Evolutionary conservation across 2,888 invertebrate genomes (phyloP).

Genomic region (Acholoe squamosa): DNA sequence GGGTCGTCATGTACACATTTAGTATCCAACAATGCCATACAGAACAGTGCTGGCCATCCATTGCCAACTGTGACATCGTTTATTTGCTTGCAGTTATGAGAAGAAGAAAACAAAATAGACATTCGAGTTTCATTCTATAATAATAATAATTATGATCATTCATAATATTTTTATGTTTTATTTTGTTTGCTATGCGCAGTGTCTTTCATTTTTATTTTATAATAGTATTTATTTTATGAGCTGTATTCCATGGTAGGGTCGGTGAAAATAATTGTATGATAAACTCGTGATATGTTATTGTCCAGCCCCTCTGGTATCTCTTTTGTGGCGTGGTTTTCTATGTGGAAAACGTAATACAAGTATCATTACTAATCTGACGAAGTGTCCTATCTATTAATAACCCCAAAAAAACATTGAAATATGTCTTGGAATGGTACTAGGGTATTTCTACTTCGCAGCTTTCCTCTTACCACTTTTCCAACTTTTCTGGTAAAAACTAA

Average conservation of each 20-base stretch:
- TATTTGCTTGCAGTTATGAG: not conserved
- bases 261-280: not conserved
- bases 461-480: slow-evolving; percentile 48
- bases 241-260: slow-evolving; percentile 46
- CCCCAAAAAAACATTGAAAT: not conserved
- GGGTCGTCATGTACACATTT: slow-evolving; percentile 12
- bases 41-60: not conserved
- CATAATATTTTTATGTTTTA: not conserved
- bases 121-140: not conserved
- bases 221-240: slow-evolving; percentile 12
- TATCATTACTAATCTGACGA: not conserved
- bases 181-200: slow-evolving; percentile 19
- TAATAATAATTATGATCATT: not conserved
- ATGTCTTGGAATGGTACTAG: not conserved
- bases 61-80: slow-evolving; percentile 21
- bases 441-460: slow-evolving; percentile 36
- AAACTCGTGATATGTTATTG: slow-evolving; percentile 30
- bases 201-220: not conserved
- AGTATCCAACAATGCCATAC: not conserved
- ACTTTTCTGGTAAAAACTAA: not conserved
- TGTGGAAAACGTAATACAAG: not conserved
- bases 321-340: slow-evolving; percentile 55
- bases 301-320: slow-evolving; percentile 14
- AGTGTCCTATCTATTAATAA: not conserved
- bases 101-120: not conserved